These are phyloP conservation scores for Drosophila ficusphila DNA, from an alignment of 1,140 invertebrate species.

Conservation along the genomic window DNA sequence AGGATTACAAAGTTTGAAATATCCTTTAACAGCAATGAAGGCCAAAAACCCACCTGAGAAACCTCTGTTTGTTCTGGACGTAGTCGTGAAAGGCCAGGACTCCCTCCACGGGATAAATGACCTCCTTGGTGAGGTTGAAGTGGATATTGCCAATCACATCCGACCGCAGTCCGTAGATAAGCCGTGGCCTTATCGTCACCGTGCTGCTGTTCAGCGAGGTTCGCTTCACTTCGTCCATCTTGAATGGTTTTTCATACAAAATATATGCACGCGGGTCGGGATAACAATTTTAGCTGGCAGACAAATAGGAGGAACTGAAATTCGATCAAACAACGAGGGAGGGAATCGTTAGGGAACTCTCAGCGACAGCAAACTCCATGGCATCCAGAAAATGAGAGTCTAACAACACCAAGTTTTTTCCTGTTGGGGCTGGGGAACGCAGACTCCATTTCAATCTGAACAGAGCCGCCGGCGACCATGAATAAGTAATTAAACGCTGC, in stretches of 20 bases:
- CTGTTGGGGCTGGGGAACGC: background rate
- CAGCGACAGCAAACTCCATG: conserved; percentile 73
- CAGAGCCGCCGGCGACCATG: conserved; percentile 37
- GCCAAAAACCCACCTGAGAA: conserved; percentile 64
- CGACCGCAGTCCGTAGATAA: conserved; percentile 87
- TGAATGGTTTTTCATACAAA: conserved; percentile 23
- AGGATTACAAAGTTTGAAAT: background rate
- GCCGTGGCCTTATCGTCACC: conserved; percentile 84
- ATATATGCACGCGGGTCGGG: conserved; percentile 38
- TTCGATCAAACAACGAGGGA: conserved; percentile 73
- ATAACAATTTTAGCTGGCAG: conserved; percentile 35
- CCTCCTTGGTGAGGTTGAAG: conserved; percentile 86
- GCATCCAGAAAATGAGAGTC: conserved; percentile 32
- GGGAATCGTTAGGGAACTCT: conserved; percentile 42
- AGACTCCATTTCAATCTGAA: conserved; percentile 27
- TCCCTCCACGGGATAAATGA: conserved; percentile 88
- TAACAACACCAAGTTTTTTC: conserved; percentile 26
- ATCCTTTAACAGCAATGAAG: conserved; percentile 30
- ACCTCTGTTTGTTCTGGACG: conserved; percentile 84
- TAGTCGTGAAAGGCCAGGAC: conserved; percentile 87
- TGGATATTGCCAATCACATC: conserved; percentile 86
- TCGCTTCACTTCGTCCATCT: conserved; percentile 53
- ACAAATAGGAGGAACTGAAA: conserved; percentile 31
- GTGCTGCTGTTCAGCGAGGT: conserved; percentile 17
- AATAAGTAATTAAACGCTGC: conserved; percentile 74